Evolutionary conservation across 2,797 vertebrate species (phyloP).

Genomic region (Argya squamiceps): DNA sequence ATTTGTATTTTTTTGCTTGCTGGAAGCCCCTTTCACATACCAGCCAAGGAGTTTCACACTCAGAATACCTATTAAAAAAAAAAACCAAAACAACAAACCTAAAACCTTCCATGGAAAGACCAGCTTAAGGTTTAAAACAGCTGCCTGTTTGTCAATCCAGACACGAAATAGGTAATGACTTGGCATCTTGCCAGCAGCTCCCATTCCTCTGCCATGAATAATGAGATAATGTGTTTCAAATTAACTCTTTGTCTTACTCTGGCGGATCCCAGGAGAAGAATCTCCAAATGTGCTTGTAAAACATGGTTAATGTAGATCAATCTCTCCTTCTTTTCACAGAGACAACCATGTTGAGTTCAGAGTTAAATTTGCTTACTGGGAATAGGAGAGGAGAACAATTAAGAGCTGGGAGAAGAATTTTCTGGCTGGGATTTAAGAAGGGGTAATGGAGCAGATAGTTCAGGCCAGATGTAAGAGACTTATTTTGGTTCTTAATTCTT

Average conservation of each 20-base stretch:
- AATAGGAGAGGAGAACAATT: not conserved
- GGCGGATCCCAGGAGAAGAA: not conserved
- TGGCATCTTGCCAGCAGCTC: not conserved
- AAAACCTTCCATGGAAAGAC: not conserved
- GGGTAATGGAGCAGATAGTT: not conserved
- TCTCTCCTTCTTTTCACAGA: not conserved
- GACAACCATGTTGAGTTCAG: not conserved
- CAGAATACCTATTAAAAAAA: not conserved
- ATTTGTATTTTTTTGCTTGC: not conserved
- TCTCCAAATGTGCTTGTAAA: not conserved
- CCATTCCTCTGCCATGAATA: not conserved
- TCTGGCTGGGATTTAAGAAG: not conserved
- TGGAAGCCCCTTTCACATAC: not conserved
- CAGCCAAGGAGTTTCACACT: not conserved
- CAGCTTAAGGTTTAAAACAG: not conserved
- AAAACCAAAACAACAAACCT: not conserved
- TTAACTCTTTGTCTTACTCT: constrained; percentile 7
- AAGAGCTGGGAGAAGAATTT: not conserved
- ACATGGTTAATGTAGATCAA: not conserved
- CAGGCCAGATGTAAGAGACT: not conserved
- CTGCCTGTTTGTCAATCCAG: not conserved
- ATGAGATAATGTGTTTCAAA: not conserved
- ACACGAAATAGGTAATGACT: not conserved
- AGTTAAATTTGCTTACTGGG: not conserved
- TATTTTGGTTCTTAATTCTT: not conserved